Evolutionary conservation across 2,797 vertebrate species (phyloP), one percentile per base, ranked within the genome.

Genomic region (Centroberyx gerrardi): DNA sequence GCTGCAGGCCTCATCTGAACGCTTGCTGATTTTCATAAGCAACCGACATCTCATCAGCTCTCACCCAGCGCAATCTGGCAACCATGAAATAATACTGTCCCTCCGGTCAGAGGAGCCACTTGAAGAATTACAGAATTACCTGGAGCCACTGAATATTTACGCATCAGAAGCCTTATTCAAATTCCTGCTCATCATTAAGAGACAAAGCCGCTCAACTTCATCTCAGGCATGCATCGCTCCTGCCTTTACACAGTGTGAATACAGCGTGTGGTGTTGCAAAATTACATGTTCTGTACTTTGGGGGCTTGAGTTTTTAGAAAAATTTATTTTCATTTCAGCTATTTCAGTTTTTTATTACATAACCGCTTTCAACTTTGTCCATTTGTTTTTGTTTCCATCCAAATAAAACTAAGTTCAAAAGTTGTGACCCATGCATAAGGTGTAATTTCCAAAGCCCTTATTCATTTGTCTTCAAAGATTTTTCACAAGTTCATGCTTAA

Each of bases 131-230:
- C 49, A 68, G 62, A 59, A 33, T 54, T 51, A 68, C 36, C 27
- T 27, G 14, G 53, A 77, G 48, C 69, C 46, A 52, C 63, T 83
- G 44, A 81, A 66, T 65, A 78, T 80, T 79, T 71, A 68, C 83
- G 72, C 15, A 0, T 42, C 75, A 79, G 76, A 81, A 74, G 58
- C 46, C 44, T 76, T 18, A 78, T 83, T 84, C 38, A 78, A 65
- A 83, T 78, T 77, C 76, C 72, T 52, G 81, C 62, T 71, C 61
- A 22, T 42, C 55, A 78, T 77, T 74, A 77, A 79, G 66, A 72
- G 72, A 44, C 28, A 64, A 33, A 33, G 31, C 12, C 22, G 61
- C 74, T 82, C 38, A 49, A 40, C 74, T 87, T 82, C 38, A 75
- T 82, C 59, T 81, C 33, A 46, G 53, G 40, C 53, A 29, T 42